Evolutionary conservation across 2,797 vertebrate species (phyloP).

Genomic region (Myotis myotis): DNA sequence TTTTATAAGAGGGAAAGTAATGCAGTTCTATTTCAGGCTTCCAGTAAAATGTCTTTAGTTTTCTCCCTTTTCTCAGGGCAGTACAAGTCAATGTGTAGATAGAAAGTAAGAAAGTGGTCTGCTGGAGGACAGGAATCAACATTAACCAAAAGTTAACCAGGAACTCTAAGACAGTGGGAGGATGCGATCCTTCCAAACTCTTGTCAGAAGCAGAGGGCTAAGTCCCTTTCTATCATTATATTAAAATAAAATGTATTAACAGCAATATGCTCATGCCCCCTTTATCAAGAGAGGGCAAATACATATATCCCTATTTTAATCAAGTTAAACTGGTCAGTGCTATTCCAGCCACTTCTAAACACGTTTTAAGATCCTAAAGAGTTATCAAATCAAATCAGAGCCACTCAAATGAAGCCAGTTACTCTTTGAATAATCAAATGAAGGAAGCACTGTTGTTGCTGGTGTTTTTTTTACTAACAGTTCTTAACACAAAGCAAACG

Average conservation of each 20-base stretch:
- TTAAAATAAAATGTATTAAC: neutral
- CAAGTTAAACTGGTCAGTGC: neutral
- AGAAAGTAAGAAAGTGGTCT: neutral
- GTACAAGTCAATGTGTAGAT: neutral
- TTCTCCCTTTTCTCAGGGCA: neutral
- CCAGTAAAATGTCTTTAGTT: too few species aligned
- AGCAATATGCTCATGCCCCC: neutral
- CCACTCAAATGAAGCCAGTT: neutral
- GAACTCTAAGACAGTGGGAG: neutral
- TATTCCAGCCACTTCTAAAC: neutral
- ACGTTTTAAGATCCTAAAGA: neutral
- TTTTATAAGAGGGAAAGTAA: neutral
- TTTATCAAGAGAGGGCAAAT: neutral
- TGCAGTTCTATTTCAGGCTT: too few species aligned
- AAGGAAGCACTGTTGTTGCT: neutral
- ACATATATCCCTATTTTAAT: neutral
- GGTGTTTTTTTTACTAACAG: neutral
- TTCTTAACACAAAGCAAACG: conserved; percentile 55
- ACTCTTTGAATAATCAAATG: neutral
- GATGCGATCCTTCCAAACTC: neutral
- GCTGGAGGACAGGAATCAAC: neutral
- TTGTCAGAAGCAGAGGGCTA: neutral
- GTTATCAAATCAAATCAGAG: conserved; percentile 23
- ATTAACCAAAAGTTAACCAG: neutral
- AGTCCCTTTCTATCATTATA: neutral